Conservation (phyloP, 1,140 invertebrate species). For the Argopecten irradians region DNA sequence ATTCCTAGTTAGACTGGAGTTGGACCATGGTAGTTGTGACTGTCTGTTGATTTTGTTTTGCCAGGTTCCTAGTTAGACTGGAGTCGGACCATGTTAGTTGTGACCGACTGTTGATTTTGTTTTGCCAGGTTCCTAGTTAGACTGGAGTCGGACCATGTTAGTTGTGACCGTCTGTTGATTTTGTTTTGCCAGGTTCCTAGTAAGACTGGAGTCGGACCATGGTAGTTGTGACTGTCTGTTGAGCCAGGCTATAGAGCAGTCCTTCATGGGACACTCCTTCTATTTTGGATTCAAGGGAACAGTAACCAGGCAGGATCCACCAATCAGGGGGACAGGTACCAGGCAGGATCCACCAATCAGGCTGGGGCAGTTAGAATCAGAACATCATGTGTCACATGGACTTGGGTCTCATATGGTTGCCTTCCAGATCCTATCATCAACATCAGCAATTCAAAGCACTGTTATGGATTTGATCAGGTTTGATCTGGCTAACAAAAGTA, state of each 20-base stretch:
- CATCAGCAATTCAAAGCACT: background rate
- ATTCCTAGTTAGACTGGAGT: no score
- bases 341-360: background rate
- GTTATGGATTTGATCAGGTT: background rate
- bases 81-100: no score
- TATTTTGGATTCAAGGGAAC: constrained; percentile 35
- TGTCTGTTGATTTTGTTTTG: no score
- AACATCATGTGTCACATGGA: constrained; percentile 19
- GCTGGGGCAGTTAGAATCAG: background rate
- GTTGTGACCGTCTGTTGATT: background rate
- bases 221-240: constrained; percentile 27
- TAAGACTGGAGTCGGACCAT: constrained; percentile 23
- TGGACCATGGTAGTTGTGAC: no score
- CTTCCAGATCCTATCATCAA: constrained; percentile 32
- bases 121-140: no score
- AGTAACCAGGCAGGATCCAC: background rate
- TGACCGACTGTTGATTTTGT: no score
- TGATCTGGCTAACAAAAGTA: background rate
- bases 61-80: no score
- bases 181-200: constrained; percentile 9
- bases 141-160: no score
- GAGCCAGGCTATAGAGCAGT: constrained; percentile 27
- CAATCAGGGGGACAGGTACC: background rate
- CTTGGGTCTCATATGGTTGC: constrained; percentile 2
- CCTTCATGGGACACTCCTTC: constrained; percentile 29